phyloP scores from a whole-genome alignment of 2,888 invertebrate genomes.

The Mesodorylaimus sp. region DNA sequence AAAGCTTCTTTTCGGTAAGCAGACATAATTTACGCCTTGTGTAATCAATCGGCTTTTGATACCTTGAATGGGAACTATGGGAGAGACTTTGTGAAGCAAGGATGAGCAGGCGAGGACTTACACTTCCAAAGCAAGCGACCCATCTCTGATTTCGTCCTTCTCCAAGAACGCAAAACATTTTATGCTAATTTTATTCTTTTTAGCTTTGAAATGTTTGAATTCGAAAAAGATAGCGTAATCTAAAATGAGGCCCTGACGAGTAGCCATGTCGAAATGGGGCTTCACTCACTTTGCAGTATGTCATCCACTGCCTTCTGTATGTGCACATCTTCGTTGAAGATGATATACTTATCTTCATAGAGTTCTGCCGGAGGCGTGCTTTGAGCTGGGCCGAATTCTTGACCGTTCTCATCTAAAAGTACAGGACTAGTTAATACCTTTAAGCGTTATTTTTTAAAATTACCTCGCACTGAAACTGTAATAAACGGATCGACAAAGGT shows the following conservation, averaged over 20 bases:
- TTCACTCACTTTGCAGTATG: slow-evolving; percentile 22
- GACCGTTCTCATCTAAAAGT: slow-evolving; percentile 20
- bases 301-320: slow-evolving; percentile 28
- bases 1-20: slow-evolving; percentile 11
- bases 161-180: slow-evolving; percentile 30
- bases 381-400: slow-evolving; percentile 22
- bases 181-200: slow-evolving; percentile 25
- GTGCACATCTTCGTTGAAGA: slow-evolving; percentile 25
- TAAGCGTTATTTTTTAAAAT: not conserved
- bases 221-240: slow-evolving; percentile 32
- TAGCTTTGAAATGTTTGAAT: slow-evolving; percentile 31
- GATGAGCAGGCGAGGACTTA: slow-evolving; percentile 18
- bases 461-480: slow-evolving; percentile 28
- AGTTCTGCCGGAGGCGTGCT: slow-evolving; percentile 24
- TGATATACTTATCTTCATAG: slow-evolving; percentile 22
- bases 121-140: slow-evolving; percentile 25
- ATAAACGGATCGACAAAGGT: slow-evolving; percentile 28
- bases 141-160: slow-evolving; percentile 29
- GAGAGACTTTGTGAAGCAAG: not conserved
- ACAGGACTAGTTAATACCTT: not conserved
- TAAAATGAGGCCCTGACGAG: slow-evolving; percentile 13
- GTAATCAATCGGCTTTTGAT: slow-evolving; percentile 29
- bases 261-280: not conserved
- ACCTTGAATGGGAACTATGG: no score
- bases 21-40: slow-evolving; percentile 24